Conservation (phyloP, 2,888 invertebrate genomes). For the Acanthococcus lagerstroemiae region DNA sequence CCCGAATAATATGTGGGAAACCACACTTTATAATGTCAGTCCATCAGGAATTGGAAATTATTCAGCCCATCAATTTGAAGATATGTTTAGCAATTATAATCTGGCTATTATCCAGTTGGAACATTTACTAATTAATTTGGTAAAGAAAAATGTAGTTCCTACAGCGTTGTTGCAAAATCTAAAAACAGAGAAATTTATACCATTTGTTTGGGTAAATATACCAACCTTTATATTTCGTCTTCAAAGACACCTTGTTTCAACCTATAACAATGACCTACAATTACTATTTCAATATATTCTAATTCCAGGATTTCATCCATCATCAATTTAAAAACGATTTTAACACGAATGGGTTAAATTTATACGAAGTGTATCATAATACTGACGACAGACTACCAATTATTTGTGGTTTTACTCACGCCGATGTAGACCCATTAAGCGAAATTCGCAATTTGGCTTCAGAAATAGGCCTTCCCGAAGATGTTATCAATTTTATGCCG, state of each 20-base stretch:
- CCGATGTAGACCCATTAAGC: slow-evolving; percentile 4
- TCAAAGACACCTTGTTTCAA: no score
- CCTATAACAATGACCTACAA: no score
- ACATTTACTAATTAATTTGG: no score
- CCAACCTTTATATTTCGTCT: neutral
- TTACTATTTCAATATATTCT: no score
- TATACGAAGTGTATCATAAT: slow-evolving; percentile 18
- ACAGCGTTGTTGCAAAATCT: no score
- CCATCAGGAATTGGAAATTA: no score
- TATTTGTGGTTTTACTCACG: slow-evolving; percentile 3
- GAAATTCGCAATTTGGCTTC: slow-evolving; percentile 4
- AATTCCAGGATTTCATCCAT: neutral
- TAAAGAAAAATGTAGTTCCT: no score
- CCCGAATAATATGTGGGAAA: no score
- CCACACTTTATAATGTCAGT: neutral
- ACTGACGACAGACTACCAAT: slow-evolving; percentile 4
- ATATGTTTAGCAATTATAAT: neutral
- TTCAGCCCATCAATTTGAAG: neutral
- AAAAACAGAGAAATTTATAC: no score
- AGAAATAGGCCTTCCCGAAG: slow-evolving; percentile 18
- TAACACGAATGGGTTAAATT: neutral
- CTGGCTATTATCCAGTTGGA: no score
- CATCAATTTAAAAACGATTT: neutral
- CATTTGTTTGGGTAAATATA: no score
- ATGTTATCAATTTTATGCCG: slow-evolving; percentile 8